Percentiles rank a stretch among this genome's conserved stretches.
These are phyloP conservation scores for Trissolcus japonicus DNA, from an alignment of 2,888 invertebrate genomes.

Conservation along the genomic window DNA sequence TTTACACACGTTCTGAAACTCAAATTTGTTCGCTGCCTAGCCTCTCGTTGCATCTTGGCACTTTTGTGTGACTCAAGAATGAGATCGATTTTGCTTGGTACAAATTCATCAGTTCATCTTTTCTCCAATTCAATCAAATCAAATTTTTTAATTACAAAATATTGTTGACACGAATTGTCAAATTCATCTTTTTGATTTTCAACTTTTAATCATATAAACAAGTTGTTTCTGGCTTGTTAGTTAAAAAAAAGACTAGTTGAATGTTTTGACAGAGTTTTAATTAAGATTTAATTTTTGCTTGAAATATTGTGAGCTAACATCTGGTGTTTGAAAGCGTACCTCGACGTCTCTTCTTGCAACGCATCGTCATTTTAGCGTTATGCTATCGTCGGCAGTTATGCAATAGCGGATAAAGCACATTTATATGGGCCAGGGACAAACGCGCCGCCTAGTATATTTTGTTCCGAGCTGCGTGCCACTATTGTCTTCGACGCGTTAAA, in stretches of 20 bases:
- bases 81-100: too few species aligned
- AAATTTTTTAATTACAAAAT: too few species aligned
- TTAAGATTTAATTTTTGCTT: neutral
- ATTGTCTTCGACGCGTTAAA: constrained; percentile 50
- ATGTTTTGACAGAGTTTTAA: neutral
- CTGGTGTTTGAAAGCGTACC: constrained; percentile 15
- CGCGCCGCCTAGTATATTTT: constrained; percentile 51
- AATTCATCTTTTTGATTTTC: too few species aligned
- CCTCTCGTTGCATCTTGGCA: too few species aligned
- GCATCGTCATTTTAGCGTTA: constrained; percentile 58
- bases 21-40: too few species aligned
- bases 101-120: too few species aligned
- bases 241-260: neutral
- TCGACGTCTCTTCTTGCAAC: constrained; percentile 33
- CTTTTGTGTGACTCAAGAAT: too few species aligned
- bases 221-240: too few species aligned
- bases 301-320: too few species aligned
- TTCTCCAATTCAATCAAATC: too few species aligned
- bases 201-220: too few species aligned
- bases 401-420: constrained; percentile 70
- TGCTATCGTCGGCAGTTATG: constrained; percentile 68
- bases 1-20: constrained; percentile 29
- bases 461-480: constrained; percentile 50
- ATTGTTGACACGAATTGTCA: too few species aligned
- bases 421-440: constrained; percentile 73